These are phyloP conservation scores for Borostomias antarcticus DNA, from an alignment of 2,797 vertebrate genomes.

Conservation along the genomic window DNA sequence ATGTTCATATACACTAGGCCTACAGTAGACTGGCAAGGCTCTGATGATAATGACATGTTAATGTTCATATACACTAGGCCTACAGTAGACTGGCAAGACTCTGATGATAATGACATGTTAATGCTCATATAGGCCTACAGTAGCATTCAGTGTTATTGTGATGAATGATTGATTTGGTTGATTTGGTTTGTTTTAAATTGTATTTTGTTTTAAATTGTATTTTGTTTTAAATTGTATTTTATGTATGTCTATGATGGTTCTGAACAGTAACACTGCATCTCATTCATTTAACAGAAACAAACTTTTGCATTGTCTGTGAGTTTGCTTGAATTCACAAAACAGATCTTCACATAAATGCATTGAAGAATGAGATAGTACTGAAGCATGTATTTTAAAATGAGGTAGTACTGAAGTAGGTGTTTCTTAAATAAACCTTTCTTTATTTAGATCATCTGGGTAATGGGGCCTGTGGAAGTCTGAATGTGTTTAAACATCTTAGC, in stretches of 20 bases:
- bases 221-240: not conserved
- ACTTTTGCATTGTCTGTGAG: too few relatives aligned
- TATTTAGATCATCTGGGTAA: not conserved
- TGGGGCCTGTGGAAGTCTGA: not conserved
- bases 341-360: not conserved
- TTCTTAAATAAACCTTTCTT: not conserved
- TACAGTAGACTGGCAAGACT: too few relatives aligned
- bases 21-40: too few relatives aligned
- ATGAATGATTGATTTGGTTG: not conserved
- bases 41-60: too few relatives aligned
- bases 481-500: not conserved
- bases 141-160: slow-evolving; percentile 17
- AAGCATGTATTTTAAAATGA: not conserved
- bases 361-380: not conserved
- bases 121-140: not conserved
- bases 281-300: not conserved
- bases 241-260: not conserved
- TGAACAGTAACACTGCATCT: not conserved
- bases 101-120: not conserved
- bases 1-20: too few relatives aligned
- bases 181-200: not conserved
- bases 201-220: slow-evolving; percentile 1
- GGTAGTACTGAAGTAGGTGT: not conserved
- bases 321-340: not conserved
- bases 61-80: too few relatives aligned